Evolutionary conservation across 2,797 vertebrate genomes (phyloP).

Genomic region (Rousettus madagascariensis): DNA sequence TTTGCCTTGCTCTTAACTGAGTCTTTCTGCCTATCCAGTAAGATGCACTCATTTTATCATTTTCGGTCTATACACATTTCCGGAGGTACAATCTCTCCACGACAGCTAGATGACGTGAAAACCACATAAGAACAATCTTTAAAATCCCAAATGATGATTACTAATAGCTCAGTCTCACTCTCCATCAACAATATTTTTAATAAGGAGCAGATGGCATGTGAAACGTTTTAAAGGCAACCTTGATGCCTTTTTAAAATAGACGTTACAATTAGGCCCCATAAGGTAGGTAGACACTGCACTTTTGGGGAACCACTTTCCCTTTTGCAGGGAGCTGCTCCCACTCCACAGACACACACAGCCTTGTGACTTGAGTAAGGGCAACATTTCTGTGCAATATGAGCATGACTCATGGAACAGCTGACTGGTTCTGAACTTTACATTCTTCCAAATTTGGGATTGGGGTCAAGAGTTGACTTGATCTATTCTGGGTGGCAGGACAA

Average conservation of each 20-base stretch:
- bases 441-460: not conserved
- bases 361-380: not conserved
- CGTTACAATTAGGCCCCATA: not conserved
- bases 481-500: not conserved
- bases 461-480: not conserved
- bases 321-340: not conserved
- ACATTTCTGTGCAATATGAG: not conserved
- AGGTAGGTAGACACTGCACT: not conserved
- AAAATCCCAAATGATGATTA: constrained; percentile 29
- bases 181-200: not conserved
- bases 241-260: not conserved
- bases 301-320: not conserved
- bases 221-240: not conserved
- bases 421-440: not conserved
- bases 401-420: not conserved
- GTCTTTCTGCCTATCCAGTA: not conserved
- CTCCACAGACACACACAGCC: not conserved
- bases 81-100: not conserved
- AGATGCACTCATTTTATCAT: not conserved
- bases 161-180: not conserved
- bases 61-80: constrained; percentile 23
- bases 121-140: constrained; percentile 15
- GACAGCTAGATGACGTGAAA: not conserved
- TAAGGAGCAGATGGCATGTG: not conserved
- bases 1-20: constrained; percentile 57